Evolutionary conservation across 2,888 invertebrate species (phyloP).

Genomic region (Thyatira batis): DNA sequence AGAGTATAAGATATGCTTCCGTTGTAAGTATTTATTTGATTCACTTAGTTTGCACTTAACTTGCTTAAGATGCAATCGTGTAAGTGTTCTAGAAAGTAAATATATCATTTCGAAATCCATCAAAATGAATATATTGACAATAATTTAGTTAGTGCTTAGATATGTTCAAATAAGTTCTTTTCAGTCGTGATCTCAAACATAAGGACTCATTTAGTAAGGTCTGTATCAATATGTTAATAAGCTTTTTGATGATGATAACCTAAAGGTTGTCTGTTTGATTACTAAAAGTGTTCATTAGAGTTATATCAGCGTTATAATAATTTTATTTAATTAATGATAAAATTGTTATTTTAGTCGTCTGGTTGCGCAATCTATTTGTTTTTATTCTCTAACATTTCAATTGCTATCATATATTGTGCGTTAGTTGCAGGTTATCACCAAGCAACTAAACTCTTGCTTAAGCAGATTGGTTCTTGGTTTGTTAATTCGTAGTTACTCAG

Average conservation of each 20-base stretch:
- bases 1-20: not conserved
- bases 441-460: slow-evolving; percentile 5
- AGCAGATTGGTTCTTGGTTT: not conserved
- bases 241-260: not conserved
- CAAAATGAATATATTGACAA: not conserved
- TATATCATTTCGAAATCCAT: not conserved
- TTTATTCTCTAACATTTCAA: slow-evolving; percentile 28
- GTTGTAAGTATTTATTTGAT: too few relatives aligned
- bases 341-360: slow-evolving; percentile 12
- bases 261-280: not conserved
- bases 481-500: not conserved
- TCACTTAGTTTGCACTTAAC: too few relatives aligned
- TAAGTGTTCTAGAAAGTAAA: not conserved
- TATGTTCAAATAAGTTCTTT: too few relatives aligned
- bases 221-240: not conserved
- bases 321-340: slow-evolving; percentile 16
- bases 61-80: too few relatives aligned
- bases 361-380: slow-evolving; percentile 31
- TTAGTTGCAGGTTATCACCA: slow-evolving; percentile 52
- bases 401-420: slow-evolving; percentile 37
- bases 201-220: too few relatives aligned
- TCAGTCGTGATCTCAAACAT: too few relatives aligned
- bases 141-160: too few relatives aligned
- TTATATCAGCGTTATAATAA: not conserved
- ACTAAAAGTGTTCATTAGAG: not conserved